These are phyloP conservation scores for Lethrus apterus DNA, from an alignment of 1,140 invertebrate species.

Conservation along the genomic window DNA sequence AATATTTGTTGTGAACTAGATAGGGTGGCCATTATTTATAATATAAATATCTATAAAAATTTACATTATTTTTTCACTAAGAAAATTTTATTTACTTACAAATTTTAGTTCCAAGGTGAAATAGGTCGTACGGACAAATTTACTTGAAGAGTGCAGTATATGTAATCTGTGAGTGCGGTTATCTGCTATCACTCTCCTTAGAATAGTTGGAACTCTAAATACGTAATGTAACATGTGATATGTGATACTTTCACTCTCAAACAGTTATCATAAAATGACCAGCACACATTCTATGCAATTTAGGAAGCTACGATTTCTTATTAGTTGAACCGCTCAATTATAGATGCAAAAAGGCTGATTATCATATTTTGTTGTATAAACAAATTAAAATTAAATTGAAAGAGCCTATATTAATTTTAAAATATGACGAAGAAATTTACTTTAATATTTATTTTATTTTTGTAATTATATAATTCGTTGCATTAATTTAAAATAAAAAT, in stretches of 20 bases:
- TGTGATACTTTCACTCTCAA: too few relatives aligned
- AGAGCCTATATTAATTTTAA: slow-evolving; percentile 2
- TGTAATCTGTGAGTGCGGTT: background rate
- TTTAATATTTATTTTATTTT: too few relatives aligned
- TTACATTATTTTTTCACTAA: background rate
- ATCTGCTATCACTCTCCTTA: background rate
- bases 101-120: slow-evolving; percentile 11
- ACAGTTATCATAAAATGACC: too few relatives aligned
- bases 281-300: too few relatives aligned
- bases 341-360: too few relatives aligned
- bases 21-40: slow-evolving; percentile 7
- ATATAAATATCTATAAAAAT: background rate
- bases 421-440: slow-evolving; percentile 6
- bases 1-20: slow-evolving; percentile 6
- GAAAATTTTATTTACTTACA: slow-evolving; percentile 1
- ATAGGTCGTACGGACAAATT: background rate
- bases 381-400: slow-evolving; percentile 7
- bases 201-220: background rate
- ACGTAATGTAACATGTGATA: too few relatives aligned
- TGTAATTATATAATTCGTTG: too few relatives aligned
- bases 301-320: too few relatives aligned
- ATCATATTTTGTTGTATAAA: too few relatives aligned
- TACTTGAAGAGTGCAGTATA: background rate
- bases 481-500: too few relatives aligned
- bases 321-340: too few relatives aligned